Evolutionary conservation across 1,140 invertebrate species (phyloP), one percentile per base, ranked within the genome.

Genomic region (Neodiprion fabricii): DNA sequence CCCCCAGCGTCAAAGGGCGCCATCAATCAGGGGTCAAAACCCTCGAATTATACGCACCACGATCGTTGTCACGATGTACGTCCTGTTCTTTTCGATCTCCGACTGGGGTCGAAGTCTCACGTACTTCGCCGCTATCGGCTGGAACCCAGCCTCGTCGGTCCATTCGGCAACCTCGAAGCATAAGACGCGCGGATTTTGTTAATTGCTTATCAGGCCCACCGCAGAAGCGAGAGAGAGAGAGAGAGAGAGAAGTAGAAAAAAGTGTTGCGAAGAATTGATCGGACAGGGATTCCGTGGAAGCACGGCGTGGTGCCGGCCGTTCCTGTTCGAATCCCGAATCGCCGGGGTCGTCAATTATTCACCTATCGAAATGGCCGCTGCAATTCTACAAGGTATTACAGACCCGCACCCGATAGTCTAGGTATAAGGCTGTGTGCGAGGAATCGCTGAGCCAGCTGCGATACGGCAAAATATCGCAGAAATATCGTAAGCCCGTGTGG

Each of bases 21-120:
- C 50, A 78, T 74, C 66, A 72, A 74, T 71, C 73, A 73, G 49
- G 68, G 74, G 67, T 75, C 12, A 70, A 53, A 66, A 70, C 68
- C 68, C 53, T 75, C 21, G 23, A 68, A 40, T 21, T 1, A 89
- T 88, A 90, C 94, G 93, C 89, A 97, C 96, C 82, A 97, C 87
- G 73, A 98, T 94, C 0, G 96, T 95, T 0, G 95, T 96, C n/a
- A 99, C 94, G 70, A 96, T 92, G 78, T 97, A 97, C 0, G 96
- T 98, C 84, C 92, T 94, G 87, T 98, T 98, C 79, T 92, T 94
- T 82, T 96, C 93, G 71, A 95, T 93, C 70, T 94, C 92, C 23
- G 89, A 85, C n/a, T 92, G 91, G 0, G 93, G 92, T 75, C 91
- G 92, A 14, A 95, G 85, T 68, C 94, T 90, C 9, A 93, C 91